Conservation (phyloP, 2,888 invertebrate species). For the Heliconius ismenius region DNA sequence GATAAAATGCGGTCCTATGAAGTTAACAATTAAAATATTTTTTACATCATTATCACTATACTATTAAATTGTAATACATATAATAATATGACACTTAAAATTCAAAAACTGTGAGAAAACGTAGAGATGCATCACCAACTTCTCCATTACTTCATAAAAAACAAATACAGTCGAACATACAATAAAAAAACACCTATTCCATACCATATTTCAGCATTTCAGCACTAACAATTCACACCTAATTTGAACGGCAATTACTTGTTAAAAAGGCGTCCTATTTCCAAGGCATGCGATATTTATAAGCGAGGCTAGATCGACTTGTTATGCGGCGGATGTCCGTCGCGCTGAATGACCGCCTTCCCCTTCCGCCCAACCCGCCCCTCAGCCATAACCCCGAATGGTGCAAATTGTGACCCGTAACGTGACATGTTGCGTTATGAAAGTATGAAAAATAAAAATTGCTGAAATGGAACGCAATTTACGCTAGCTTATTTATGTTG, state of each 20-base stretch:
- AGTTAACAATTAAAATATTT: too few species aligned
- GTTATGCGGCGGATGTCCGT: slow-evolving; percentile 83
- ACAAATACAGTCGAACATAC: neutral
- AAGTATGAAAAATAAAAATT: slow-evolving; percentile 58
- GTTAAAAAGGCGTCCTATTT: slow-evolving; percentile 50
- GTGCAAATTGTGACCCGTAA: slow-evolving; percentile 80
- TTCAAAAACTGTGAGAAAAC: neutral
- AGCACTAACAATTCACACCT: slow-evolving; percentile 19
- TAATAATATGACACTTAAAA: neutral
- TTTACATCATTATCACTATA: too few species aligned
- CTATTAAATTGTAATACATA: too few species aligned
- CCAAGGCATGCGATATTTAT: slow-evolving; percentile 70
- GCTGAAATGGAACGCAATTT: slow-evolving; percentile 49
- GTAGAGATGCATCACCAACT: neutral
- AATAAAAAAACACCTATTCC: neutral
- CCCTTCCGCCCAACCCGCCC: slow-evolving; percentile 64
- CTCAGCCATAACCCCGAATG: slow-evolving; percentile 60
- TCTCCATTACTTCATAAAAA: neutral
- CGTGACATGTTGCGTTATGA: slow-evolving; percentile 66
- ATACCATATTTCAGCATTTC: neutral
- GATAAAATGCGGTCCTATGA: too few species aligned
- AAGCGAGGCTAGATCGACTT: slow-evolving; percentile 76
- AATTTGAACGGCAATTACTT: slow-evolving; percentile 37
- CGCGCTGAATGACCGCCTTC: slow-evolving; percentile 82
- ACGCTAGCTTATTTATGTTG: slow-evolving; percentile 39